phyloP scores from a whole-genome alignment of 2,797 vertebrate species.

The Hypotaenidia okinawae region DNA sequence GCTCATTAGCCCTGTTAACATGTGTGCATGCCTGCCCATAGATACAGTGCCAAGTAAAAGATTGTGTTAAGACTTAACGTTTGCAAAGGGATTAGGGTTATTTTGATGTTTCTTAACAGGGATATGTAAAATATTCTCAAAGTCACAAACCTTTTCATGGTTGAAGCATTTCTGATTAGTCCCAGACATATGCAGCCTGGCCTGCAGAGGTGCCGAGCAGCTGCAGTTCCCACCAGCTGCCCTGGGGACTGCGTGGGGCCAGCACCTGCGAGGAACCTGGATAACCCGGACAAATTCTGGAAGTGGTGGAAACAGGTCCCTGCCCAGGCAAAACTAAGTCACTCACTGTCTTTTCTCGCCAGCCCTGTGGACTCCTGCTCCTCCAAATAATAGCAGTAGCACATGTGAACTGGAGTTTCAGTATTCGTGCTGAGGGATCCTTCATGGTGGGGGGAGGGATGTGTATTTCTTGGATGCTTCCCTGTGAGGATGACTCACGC shows the following conservation, averaged over 20 bases:
- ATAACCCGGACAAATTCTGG: neutral
- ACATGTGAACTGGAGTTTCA: neutral
- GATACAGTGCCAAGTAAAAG: slow-evolving; percentile 45
- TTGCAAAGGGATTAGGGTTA: slow-evolving; percentile 60
- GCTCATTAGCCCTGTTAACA: slow-evolving; percentile 57
- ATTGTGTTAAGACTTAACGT: slow-evolving; percentile 60
- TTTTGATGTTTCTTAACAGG: slow-evolving; percentile 47
- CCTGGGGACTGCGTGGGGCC: neutral
- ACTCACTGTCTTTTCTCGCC: fast-evolving
- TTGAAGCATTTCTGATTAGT: slow-evolving; percentile 47
- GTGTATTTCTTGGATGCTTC: neutral
- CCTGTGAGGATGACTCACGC: neutral
- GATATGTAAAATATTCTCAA: slow-evolving; percentile 62
- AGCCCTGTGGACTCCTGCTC: neutral
- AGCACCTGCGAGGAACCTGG: neutral
- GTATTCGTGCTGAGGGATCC: neutral
- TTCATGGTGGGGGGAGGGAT: neutral
- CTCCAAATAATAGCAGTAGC: neutral
- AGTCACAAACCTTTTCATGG: slow-evolving; percentile 60
- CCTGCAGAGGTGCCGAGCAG: neutral
- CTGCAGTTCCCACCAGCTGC: neutral
- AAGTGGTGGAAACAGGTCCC: neutral
- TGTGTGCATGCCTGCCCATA: neutral
- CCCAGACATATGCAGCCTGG: slow-evolving; percentile 15
- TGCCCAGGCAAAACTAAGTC: neutral